phyloP scores from a whole-genome alignment of 2,888 invertebrate genomes.

The Deroplatys truncata region DNA sequence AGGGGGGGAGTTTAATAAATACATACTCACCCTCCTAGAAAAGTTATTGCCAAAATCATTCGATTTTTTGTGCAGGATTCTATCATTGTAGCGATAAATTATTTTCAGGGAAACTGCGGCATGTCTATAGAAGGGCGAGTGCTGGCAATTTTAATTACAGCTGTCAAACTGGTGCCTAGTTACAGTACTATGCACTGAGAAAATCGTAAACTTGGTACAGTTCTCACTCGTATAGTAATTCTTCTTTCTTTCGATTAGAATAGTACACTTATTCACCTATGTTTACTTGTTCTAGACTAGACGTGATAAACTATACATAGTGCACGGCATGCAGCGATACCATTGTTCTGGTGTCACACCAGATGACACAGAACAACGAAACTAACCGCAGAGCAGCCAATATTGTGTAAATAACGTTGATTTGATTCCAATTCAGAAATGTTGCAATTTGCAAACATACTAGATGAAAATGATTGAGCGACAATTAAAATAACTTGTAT shows the following conservation, averaged over 20 bases:
- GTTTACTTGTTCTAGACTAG: no score
- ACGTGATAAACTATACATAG: no score
- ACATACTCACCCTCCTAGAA: constrained; percentile 66
- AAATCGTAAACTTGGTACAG: no score
- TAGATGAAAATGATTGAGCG: neutral
- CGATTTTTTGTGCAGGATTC: constrained; percentile 80
- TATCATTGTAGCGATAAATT: constrained; percentile 55
- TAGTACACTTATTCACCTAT: no score
- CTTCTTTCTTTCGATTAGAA: no score
- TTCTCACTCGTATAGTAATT: no score
- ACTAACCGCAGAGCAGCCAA: neutral
- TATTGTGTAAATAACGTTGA: neutral
- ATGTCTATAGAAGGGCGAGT: neutral
- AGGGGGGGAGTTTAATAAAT: neutral
- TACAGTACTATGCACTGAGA: no score
- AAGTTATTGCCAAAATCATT: constrained; percentile 73
- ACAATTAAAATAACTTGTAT: neutral
- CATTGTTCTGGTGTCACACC: no score
- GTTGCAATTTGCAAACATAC: neutral
- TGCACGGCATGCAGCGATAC: no score
- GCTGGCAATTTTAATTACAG: no score
- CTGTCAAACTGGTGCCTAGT: no score
- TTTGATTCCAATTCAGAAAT: neutral
- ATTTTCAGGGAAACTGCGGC: neutral
- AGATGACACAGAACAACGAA: no score